These are phyloP conservation scores for Threskiornis aethiopicus DNA, from an alignment of 2,797 vertebrate species.

Conservation along the genomic window DNA sequence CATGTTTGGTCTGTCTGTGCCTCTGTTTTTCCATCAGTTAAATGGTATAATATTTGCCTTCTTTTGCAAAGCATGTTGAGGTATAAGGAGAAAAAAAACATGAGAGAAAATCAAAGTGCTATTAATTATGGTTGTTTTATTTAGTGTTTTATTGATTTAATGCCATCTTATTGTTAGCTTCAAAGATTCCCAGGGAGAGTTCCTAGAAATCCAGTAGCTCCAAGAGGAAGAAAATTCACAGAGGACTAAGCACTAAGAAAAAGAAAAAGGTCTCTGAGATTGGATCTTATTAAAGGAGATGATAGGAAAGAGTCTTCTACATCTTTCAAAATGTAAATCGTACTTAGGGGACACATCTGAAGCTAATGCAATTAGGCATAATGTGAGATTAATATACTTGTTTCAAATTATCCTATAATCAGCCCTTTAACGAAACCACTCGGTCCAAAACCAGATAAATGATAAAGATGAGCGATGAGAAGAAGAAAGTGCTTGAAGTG, in stretches of 20 bases:
- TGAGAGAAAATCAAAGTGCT: not conserved
- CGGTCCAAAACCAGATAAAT: not conserved
- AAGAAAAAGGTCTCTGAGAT: not conserved
- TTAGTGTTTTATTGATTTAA: conserved; percentile 21
- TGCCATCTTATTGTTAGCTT: not conserved
- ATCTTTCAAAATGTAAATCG: conserved; percentile 36
- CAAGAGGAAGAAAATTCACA: not conserved
- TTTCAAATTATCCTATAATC: conserved; percentile 40
- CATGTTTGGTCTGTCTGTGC: not conserved
- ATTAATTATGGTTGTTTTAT: not conserved
- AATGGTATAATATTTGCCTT: not conserved
- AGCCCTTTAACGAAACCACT: conserved; percentile 3
- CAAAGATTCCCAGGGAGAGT: not conserved
- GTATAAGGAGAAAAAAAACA: not conserved
- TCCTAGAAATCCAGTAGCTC: not conserved
- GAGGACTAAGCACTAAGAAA: not conserved
- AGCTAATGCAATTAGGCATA: conserved; percentile 49
- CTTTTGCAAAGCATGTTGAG: not conserved
- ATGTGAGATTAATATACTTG: conserved; percentile 42
- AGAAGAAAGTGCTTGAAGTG: not conserved
- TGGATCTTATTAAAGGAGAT: not conserved
- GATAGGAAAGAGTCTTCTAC: not conserved
- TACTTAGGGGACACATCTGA: conserved; percentile 33
- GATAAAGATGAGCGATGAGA: not conserved
- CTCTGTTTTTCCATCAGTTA: not conserved